Conservation (phyloP, 1,140 invertebrate species). For the Teleogryllus occipitalis region DNA sequence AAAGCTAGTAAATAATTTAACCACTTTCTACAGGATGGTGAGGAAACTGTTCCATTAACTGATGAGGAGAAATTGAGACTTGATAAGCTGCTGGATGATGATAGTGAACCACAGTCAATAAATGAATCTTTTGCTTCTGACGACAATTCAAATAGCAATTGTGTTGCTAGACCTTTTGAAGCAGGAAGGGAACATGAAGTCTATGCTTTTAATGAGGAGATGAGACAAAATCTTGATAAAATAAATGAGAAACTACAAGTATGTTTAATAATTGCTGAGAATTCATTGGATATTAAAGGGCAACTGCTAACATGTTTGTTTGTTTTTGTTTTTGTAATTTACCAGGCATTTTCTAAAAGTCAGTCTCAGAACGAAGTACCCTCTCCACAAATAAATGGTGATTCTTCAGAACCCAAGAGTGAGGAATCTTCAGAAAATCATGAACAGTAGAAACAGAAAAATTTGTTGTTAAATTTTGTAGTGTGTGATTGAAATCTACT, state of each 20-base stretch:
- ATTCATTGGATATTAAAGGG: too few species aligned
- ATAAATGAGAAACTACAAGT: not conserved
- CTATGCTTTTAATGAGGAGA: not conserved
- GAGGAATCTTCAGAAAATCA: too few species aligned
- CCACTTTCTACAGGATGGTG: not conserved
- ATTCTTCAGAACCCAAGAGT: too few species aligned
- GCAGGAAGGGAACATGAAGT: not conserved
- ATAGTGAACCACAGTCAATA: not conserved
- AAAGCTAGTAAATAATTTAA: not conserved
- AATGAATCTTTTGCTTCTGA: not conserved
- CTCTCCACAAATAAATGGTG: too few species aligned
- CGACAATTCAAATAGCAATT: not conserved
- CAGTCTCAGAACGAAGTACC: too few species aligned
- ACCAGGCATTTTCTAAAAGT: too few species aligned
- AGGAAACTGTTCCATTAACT: not conserved
- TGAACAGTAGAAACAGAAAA: too few species aligned
- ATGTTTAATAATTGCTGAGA: not conserved
- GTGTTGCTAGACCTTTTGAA: not conserved
- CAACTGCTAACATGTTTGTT: too few species aligned
- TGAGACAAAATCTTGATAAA: not conserved
- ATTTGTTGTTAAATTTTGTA: too few species aligned
- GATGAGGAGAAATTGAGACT: not conserved
- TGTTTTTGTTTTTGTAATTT: too few species aligned
- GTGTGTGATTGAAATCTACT: too few species aligned
- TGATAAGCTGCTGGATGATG: not conserved